Conservation (phyloP, 2,797 vertebrate genomes). For the Cichlasoma orientale region DNA sequence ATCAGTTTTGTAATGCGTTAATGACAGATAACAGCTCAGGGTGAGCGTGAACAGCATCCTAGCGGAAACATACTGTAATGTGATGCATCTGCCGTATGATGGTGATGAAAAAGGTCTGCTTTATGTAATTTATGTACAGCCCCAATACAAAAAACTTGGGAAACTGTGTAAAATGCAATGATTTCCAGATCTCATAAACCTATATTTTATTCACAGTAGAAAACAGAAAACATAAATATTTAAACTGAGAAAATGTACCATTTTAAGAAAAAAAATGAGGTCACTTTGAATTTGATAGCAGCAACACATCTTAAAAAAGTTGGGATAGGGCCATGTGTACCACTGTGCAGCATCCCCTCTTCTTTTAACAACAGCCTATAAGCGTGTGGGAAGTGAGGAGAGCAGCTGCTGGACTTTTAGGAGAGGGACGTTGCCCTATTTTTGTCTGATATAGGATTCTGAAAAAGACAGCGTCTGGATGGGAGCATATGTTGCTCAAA, state of each 20-base stretch:
- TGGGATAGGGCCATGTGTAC: background rate
- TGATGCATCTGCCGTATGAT: too few relatives aligned
- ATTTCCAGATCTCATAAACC: background rate
- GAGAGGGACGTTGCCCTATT: background rate
- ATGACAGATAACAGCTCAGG: slow-evolving; percentile 11
- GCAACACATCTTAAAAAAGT: background rate
- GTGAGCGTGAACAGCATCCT: background rate
- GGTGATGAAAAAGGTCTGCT: too few relatives aligned
- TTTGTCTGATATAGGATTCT: background rate
- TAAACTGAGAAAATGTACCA: background rate
- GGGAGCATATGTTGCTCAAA: too few relatives aligned
- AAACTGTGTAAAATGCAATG: too few relatives aligned
- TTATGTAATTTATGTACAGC: too few relatives aligned
- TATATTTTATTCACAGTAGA: background rate
- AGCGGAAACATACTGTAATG: background rate
- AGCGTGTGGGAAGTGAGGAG: too few relatives aligned
- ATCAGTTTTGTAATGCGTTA: slow-evolving; percentile 5
- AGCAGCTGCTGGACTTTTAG: background rate
- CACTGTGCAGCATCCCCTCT: background rate
- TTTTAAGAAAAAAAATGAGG: background rate
- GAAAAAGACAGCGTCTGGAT: too few relatives aligned
- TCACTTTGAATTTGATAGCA: background rate
- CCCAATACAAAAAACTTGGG: too few relatives aligned
- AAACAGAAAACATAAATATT: background rate
- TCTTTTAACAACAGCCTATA: too few relatives aligned